phyloP scores from a whole-genome alignment of 2,888 invertebrate species.

The Pristionchus mayeri region DNA sequence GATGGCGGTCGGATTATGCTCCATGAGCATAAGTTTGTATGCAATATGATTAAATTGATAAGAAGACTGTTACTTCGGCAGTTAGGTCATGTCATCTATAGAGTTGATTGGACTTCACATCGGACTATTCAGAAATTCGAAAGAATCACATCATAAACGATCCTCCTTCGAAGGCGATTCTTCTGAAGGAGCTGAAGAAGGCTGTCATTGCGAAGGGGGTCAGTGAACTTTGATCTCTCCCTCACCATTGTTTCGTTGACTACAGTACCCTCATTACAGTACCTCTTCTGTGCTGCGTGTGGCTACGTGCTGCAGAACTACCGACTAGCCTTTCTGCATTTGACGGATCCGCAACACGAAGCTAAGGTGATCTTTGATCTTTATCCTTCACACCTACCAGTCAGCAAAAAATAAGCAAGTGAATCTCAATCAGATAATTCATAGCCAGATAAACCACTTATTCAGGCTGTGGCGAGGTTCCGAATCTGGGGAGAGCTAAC shows the following conservation, averaged over 20 bases:
- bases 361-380: neutral
- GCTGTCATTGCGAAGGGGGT: neutral
- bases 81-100: too few species aligned
- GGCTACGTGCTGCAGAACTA: neutral
- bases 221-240: neutral
- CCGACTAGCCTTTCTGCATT: neutral
- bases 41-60: too few species aligned
- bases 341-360: neutral
- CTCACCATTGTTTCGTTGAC: too few species aligned
- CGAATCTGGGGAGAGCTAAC: neutral
- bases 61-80: too few species aligned
- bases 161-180: neutral
- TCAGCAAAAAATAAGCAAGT: too few species aligned
- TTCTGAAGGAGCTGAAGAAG: neutral
- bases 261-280: neutral
- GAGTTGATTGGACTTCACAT: too few species aligned
- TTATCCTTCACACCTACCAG: neutral
- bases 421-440: too few species aligned
- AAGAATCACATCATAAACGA: neutral
- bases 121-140: neutral
- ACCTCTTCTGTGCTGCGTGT: conserved; percentile 4
- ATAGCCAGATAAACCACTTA: neutral
- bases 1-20: too few species aligned
- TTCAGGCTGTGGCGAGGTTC: too few species aligned
- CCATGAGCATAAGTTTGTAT: too few species aligned